Percentiles rank a stretch among this genome's conserved stretches.
phyloP scores from a whole-genome alignment of 2,888 invertebrate genomes.

The Shargacucullia verbasci region DNA sequence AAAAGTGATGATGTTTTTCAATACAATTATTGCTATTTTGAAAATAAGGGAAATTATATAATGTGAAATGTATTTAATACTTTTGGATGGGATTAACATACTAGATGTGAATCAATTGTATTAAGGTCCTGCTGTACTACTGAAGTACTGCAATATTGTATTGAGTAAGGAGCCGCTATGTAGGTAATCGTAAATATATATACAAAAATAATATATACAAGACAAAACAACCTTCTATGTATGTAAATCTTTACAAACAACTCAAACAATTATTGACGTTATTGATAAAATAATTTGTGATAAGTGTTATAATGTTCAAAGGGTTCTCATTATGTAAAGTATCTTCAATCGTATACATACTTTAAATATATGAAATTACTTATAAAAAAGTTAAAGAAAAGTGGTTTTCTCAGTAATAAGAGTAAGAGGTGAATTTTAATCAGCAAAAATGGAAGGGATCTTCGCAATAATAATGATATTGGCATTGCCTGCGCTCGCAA shows the following conservation, averaged over 20 bases:
- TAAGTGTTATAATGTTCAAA: conserved; percentile 23
- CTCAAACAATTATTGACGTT: conserved; percentile 1
- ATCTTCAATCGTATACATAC: conserved; percentile 7
- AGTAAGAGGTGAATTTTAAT: background rate
- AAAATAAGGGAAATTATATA: too few relatives aligned
- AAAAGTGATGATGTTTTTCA: too few relatives aligned
- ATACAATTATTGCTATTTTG: too few relatives aligned
- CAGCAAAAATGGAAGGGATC: conserved; percentile 33
- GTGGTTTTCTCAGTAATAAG: background rate
- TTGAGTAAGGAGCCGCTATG: too few relatives aligned
- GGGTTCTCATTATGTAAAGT: conserved; percentile 11
- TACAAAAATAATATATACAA: background rate
- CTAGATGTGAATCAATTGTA: too few relatives aligned
- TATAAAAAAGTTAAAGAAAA: background rate
- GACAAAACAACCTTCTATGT: background rate
- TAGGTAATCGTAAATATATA: too few relatives aligned
- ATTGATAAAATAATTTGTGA: conserved; percentile 21
- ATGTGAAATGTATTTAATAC: too few relatives aligned
- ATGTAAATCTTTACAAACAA: background rate
- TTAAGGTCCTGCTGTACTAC: too few relatives aligned
- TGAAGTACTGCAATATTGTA: too few relatives aligned
- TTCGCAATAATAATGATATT: conserved; percentile 31
- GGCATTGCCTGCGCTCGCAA: conserved; percentile 45
- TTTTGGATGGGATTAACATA: too few relatives aligned
- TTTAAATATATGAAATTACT: background rate